A percentile compares a stretch with the other conserved stretches of the same genome.
Conservation (phyloP, 2,888 invertebrate species). For the Drosophila pseudotakahashii region DNA sequence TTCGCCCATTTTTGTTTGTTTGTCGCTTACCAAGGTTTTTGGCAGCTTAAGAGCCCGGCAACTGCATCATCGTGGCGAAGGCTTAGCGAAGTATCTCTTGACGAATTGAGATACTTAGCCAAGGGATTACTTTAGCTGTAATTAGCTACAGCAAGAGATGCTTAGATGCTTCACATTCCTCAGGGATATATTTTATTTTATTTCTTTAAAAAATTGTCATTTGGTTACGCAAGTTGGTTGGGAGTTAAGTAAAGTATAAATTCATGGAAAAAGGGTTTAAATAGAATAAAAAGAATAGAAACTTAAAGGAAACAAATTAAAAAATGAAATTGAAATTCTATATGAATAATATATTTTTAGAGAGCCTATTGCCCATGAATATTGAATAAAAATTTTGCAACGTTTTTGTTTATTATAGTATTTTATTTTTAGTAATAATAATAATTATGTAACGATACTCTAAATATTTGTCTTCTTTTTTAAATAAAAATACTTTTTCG, state of each 20-base stretch:
- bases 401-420: too few relatives aligned
- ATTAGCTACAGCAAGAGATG: constrained; percentile 32
- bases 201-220: not conserved
- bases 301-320: too few relatives aligned
- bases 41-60: constrained; percentile 53
- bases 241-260: not conserved
- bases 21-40: constrained; percentile 55
- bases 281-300: too few relatives aligned
- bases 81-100: constrained; percentile 60
- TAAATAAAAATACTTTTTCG: too few relatives aligned
- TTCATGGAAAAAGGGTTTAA: too few relatives aligned
- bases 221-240: not conserved
- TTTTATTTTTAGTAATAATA: too few relatives aligned
- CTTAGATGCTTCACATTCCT: not conserved
- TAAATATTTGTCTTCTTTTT: too few relatives aligned
- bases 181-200: not conserved
- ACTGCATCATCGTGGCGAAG: constrained; percentile 40
- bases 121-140: constrained; percentile 47
- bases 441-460: too few relatives aligned
- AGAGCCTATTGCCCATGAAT: too few relatives aligned
- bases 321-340: too few relatives aligned
- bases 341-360: too few relatives aligned
- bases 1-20: constrained; percentile 40
- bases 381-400: too few relatives aligned
- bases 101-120: constrained; percentile 53